Conservation (phyloP, 2,113 vertebrate genomes). For the Eurystomus gularis region DNA sequence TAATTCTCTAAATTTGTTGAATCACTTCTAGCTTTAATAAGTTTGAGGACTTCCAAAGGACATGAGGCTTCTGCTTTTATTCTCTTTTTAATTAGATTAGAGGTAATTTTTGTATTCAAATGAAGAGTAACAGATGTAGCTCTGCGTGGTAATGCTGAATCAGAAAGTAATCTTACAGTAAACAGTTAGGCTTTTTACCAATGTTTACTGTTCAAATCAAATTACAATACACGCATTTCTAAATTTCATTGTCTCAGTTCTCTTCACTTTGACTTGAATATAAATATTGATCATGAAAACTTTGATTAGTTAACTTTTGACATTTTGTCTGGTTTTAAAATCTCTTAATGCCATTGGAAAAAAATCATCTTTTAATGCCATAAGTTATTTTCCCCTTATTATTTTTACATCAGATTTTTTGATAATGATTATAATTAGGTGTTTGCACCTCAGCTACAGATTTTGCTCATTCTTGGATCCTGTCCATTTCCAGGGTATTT, state of each 20-base stretch:
- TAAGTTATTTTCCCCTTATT: not conserved
- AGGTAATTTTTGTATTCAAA: conserved; percentile 27
- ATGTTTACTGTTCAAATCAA: conserved; percentile 24
- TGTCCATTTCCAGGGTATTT: not conserved
- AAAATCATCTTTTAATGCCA: not conserved
- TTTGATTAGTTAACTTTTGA: not conserved
- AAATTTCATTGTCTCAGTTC: not conserved
- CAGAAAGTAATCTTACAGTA: conserved; percentile 26
- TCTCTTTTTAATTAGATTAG: conserved; percentile 34
- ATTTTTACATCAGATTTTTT: not conserved
- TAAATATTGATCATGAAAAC: not conserved
- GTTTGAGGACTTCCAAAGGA: conserved; percentile 21
- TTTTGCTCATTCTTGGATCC: not conserved
- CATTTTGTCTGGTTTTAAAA: not conserved
- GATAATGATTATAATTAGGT: not conserved
- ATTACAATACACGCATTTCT: not conserved
- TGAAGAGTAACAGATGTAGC: conserved; percentile 24
- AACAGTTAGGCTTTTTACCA: conserved; percentile 24
- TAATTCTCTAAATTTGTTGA: not conserved
- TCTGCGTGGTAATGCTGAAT: not conserved
- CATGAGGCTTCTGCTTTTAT: not conserved
- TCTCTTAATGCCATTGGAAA: not conserved
- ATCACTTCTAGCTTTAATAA: not conserved
- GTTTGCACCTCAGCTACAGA: not conserved
- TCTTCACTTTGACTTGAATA: not conserved